Evolutionary conservation across 2,113 vertebrate genomes (phyloP).

Genomic region (Ardeotis arabs): DNA sequence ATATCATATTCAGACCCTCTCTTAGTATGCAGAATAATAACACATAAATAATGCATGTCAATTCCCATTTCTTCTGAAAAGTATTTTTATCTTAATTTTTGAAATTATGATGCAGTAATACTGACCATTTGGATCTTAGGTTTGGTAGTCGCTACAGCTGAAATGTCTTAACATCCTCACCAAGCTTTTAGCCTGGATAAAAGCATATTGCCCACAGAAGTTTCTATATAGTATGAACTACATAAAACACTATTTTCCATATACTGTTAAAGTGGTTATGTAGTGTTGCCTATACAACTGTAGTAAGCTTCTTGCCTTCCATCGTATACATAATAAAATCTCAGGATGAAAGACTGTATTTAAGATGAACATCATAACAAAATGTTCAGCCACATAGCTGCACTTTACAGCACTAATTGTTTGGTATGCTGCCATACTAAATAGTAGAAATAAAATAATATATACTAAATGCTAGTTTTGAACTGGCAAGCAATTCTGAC

Average conservation of each 20-base stretch:
- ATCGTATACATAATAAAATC: neutral
- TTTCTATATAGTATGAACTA: neutral
- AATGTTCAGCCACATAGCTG: neutral
- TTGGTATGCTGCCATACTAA: neutral
- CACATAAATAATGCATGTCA: neutral
- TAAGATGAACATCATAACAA: neutral
- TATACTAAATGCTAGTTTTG: neutral
- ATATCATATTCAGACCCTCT: neutral
- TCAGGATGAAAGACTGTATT: constrained; percentile 35
- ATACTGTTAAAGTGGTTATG: neutral
- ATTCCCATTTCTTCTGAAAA: neutral
- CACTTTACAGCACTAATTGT: constrained; percentile 9
- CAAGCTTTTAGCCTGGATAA: neutral
- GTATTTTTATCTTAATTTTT: neutral
- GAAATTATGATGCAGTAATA: neutral
- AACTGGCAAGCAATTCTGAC: neutral
- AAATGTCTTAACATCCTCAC: neutral
- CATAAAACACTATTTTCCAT: constrained; percentile 13
- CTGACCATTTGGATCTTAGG: neutral
- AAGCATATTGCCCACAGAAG: neutral
- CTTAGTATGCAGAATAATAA: neutral
- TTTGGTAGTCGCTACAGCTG: neutral
- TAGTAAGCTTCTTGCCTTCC: neutral
- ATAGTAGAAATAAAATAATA: neutral
- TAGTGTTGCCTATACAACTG: neutral